Evolutionary conservation across 2,888 invertebrate species (phyloP).

Genomic region (Bembecia ichneumoniformis): DNA sequence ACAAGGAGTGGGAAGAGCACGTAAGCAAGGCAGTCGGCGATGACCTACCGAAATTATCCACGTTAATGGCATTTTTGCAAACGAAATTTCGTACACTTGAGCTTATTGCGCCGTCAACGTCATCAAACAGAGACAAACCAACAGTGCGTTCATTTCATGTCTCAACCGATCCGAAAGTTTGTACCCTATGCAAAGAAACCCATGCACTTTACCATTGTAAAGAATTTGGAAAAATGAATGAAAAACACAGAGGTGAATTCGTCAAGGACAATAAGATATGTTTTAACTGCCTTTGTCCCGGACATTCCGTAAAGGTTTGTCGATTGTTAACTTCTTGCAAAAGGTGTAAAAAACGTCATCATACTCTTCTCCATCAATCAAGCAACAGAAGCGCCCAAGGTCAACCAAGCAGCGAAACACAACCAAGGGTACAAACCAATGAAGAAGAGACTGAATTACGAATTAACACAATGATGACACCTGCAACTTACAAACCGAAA

Average conservation of each 20-base stretch:
- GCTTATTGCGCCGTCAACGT: background rate
- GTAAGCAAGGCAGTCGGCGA: background rate
- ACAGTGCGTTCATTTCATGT: too few relatives aligned
- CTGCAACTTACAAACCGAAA: background rate
- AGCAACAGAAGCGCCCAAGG: background rate
- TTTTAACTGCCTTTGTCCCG: constrained; percentile 5
- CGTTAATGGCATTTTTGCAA: background rate
- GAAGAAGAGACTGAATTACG: constrained; percentile 3
- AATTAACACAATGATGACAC: constrained; percentile 3
- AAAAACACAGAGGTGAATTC: background rate
- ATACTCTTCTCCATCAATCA: constrained; percentile 5
- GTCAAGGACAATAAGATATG: constrained; percentile 5
- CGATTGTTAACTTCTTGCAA: constrained; percentile 4
- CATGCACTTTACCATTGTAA: constrained; percentile 4
- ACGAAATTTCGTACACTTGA: background rate
- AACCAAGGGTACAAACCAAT: too few relatives aligned
- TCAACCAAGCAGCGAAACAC: background rate
- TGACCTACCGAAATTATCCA: constrained; percentile 5
- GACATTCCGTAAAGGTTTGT: background rate
- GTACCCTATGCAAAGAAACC: background rate
- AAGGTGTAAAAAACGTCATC: constrained; percentile 6
- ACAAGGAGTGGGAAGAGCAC: constrained; percentile 9
- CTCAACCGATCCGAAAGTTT: too few relatives aligned
- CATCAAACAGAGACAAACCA: background rate
- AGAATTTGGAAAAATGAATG: constrained; percentile 1